Evolutionary conservation across 2,888 invertebrate genomes (phyloP).

Genomic region (Teleogryllus oceanicus): DNA sequence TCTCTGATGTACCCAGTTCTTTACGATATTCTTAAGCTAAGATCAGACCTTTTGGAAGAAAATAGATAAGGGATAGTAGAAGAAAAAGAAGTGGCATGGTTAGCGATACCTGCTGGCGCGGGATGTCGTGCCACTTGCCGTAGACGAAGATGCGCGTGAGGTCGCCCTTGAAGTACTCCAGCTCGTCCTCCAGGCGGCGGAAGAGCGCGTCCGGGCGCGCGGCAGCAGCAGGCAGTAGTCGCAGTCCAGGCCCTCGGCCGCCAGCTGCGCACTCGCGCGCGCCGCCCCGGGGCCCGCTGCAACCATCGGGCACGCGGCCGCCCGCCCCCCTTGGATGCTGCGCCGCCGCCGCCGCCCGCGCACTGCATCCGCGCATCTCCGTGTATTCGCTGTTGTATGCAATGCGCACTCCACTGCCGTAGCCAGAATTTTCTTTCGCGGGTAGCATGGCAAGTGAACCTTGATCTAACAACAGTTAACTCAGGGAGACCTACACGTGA

Average conservation of each 20-base stretch:
- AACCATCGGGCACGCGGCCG: neutral
- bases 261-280: constrained; percentile 45
- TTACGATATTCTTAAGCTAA: neutral
- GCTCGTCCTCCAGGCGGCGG: constrained; percentile 52
- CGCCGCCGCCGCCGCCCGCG: too few relatives aligned
- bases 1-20: neutral
- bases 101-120: constrained; percentile 57
- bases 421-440: too few relatives aligned
- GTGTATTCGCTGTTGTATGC: too few relatives aligned
- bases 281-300: constrained; percentile 42
- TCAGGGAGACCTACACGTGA: too few relatives aligned
- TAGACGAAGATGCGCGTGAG: constrained; percentile 61
- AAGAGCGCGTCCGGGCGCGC: constrained; percentile 49
- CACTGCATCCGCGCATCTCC: too few relatives aligned
- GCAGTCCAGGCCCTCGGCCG: constrained; percentile 55
- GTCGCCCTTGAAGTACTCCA: constrained; percentile 63
- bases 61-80: too few relatives aligned
- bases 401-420: too few relatives aligned
- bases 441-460: too few relatives aligned
- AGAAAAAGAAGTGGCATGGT: neutral
- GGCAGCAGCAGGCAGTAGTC: constrained; percentile 55
- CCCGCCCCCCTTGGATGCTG: too few relatives aligned
- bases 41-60: too few relatives aligned
- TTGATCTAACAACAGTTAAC: too few relatives aligned
- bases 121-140: constrained; percentile 64